A percentile compares a stretch with the other conserved stretches of the same genome.
Evolutionary conservation across 2,797 vertebrate species (phyloP).

Genomic region (Parotocinclus haroldoi): DNA sequence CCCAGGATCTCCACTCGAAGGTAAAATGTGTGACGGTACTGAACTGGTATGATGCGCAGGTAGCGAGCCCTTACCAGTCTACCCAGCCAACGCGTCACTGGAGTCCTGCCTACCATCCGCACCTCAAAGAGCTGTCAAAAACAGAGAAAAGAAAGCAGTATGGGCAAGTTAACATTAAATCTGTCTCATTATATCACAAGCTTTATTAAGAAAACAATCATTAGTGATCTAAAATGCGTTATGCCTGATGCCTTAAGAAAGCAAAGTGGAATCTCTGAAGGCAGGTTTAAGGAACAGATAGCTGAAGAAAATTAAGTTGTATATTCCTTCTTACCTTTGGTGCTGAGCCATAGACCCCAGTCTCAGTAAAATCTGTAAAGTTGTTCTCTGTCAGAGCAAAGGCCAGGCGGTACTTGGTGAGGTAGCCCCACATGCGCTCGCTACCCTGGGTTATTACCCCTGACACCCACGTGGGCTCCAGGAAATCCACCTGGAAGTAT

Average conservation of each 20-base stretch:
- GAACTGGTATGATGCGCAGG: slow-evolving; percentile 73
- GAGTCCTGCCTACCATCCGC: slow-evolving; percentile 65
- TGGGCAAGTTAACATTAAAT: too few relatives aligned
- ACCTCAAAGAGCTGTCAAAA: slow-evolving; percentile 69
- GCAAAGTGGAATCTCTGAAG: neutral
- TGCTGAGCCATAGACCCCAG: slow-evolving; percentile 43
- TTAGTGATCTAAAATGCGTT: too few relatives aligned
- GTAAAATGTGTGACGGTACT: slow-evolving; percentile 72
- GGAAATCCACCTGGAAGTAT: slow-evolving; percentile 79
- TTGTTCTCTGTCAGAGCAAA: slow-evolving; percentile 64
- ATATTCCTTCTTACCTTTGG: slow-evolving; percentile 61
- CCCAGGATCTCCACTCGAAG: slow-evolving; percentile 77
- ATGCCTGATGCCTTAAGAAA: neutral
- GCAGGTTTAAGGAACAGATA: neutral
- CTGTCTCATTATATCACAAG: too few relatives aligned
- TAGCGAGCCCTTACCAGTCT: slow-evolving; percentile 68
- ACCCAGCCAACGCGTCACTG: slow-evolving; percentile 68
- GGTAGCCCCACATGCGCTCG: slow-evolving; percentile 66
- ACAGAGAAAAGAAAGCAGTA: too few relatives aligned
- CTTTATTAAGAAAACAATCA: too few relatives aligned
- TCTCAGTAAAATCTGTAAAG: slow-evolving; percentile 69
- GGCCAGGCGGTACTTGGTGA: slow-evolving; percentile 71
- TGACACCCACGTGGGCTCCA: slow-evolving; percentile 76
- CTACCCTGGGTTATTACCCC: slow-evolving; percentile 77
- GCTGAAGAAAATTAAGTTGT: too few relatives aligned